Conservation (phyloP, 2,113 vertebrate genomes). For the Mandrillus leucophaeus region DNA sequence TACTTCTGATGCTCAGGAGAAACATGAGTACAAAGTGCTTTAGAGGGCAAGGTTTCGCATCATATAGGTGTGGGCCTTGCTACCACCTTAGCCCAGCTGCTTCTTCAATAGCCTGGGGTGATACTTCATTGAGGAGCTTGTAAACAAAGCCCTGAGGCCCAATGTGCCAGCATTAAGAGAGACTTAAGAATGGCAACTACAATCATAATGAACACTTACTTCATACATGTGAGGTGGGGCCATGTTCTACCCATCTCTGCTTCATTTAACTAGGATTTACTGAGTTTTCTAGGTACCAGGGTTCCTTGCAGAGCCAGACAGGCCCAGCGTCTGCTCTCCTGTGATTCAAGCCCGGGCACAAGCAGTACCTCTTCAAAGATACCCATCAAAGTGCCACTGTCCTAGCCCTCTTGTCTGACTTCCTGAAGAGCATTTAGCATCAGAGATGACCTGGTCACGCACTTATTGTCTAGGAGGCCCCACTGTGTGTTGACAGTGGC, state of each 20-base stretch:
- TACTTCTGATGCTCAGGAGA: neutral
- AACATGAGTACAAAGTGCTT: rapidly evolving
- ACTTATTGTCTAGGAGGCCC: neutral
- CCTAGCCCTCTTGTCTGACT: neutral
- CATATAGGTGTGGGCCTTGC: neutral
- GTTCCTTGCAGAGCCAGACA: neutral
- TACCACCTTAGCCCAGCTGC: neutral
- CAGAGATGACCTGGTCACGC: neutral
- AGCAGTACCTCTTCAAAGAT: neutral
- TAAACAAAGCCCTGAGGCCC: neutral
- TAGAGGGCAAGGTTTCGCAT: neutral
- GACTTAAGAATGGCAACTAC: neutral
- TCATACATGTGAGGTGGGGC: too few relatives aligned
- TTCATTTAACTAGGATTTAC: neutral
- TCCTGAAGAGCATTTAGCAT: neutral
- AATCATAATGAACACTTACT: neutral
- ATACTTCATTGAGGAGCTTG: neutral
- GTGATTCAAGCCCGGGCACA: rapidly evolving
- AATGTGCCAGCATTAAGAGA: neutral
- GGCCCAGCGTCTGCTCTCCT: neutral
- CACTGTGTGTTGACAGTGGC: neutral
- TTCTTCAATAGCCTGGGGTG: too few relatives aligned
- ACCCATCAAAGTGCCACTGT: neutral
- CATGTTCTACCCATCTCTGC: neutral
- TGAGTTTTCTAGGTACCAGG: neutral